Conservation (phyloP, 2,797 vertebrate genomes). For the Melopsittacus undulatus region DNA sequence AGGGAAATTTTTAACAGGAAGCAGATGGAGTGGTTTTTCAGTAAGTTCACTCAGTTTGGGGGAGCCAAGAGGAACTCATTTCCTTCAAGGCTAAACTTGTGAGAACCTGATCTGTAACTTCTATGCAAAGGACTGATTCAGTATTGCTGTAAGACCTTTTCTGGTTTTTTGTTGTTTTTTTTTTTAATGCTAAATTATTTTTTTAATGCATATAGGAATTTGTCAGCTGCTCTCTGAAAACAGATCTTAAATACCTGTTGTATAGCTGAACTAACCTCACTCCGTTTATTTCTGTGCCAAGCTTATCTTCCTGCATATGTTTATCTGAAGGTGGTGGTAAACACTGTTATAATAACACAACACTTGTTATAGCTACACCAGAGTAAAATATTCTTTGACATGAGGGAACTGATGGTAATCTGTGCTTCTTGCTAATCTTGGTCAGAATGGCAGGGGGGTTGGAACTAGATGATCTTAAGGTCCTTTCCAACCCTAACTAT, state of each 20-base stretch:
- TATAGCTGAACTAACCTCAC: background rate
- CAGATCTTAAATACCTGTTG: background rate
- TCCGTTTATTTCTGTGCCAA: background rate
- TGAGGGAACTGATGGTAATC: background rate
- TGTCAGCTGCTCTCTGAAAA: background rate
- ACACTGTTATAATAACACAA: background rate
- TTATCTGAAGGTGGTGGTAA: background rate
- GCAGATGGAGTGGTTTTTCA: background rate
- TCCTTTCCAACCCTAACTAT: no score
- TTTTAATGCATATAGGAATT: background rate
- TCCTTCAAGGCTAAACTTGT: background rate
- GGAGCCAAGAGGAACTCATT: background rate
- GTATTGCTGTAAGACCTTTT: background rate
- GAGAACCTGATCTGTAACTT: background rate
- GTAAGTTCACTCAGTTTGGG: background rate
- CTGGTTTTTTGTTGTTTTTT: background rate
- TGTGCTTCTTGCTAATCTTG: background rate
- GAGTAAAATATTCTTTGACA: background rate
- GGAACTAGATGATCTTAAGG: no score
- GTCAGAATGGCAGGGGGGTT: background rate
- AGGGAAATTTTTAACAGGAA: background rate
- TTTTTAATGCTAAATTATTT: background rate
- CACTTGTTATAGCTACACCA: background rate
- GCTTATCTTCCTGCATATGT: background rate
- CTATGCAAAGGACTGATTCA: background rate